Base-by-base conservation (phyloP, 2,888 invertebrate species). In the Athalia cordata region DNA sequence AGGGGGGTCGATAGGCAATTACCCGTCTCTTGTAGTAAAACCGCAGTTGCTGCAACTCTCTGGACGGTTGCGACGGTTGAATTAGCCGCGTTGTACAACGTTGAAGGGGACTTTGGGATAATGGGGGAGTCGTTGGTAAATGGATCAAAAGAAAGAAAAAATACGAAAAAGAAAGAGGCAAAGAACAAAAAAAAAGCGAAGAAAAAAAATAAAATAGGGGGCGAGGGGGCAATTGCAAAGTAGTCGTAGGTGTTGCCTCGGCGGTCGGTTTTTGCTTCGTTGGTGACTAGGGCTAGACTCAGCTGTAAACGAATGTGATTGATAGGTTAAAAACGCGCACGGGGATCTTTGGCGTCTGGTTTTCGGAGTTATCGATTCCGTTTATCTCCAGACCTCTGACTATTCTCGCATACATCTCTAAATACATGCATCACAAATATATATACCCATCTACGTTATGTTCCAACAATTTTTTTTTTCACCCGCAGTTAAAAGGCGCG, bases 211-310 rank as follows among this genome's bases (percentile, higher is more conserved):
- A 2, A 29, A 29, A 13, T 61, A 5, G 62, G 7, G 8, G 7
- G 29, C 6, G 43, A 47, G 11, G 6, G 5, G 52, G 29, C 55
- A 29, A 55, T 68, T 43, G 68, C 29, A 11, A 68, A 55, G 43
- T 29, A 29, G 29, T 43, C 52, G 6, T 2, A 43, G 29, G n/a
- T 55, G 52, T 15, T 68, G 43, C 5, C 11, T 43, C 50, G 1
- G 2, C 29, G 29, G 29, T 2, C 29, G 29, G 29, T 29, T 29
- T 29, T 29, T 29, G 29, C 29, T n/a, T 55, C 55, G 29, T 29
- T 7, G 68, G 43, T 68, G 68, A 55, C 68, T 29, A 29, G 29
- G 5, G n/a, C 47, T 64, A 61, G 64, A 64, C 64, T 11, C n/a
- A 15, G 49, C 47, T 66, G 47, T 66, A 66, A 15, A 66, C 66